These are phyloP conservation scores for Enteromius treurensis DNA, from an alignment of 2,797 vertebrate genomes.

Conservation along the genomic window DNA sequence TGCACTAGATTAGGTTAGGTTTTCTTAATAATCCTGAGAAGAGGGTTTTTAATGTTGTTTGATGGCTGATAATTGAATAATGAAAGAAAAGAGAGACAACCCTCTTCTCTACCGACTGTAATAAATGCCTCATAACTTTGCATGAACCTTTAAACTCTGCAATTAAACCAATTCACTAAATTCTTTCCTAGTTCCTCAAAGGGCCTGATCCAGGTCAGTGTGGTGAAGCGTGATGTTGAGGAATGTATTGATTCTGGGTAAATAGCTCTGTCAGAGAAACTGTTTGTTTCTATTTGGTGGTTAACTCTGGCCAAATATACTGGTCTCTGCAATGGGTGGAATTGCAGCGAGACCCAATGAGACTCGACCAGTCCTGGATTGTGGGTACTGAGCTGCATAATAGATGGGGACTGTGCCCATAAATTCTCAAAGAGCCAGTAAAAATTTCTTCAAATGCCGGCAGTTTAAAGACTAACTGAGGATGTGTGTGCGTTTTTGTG, in stretches of 20 bases:
- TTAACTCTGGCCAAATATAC: conserved; percentile 37
- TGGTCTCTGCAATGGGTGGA: conserved; percentile 19
- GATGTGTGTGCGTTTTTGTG: conserved; percentile 16
- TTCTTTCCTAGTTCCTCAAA: conserved; percentile 41
- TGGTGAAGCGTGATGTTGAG: conserved; percentile 21
- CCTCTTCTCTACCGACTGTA: background rate
- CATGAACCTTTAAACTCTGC: conserved; percentile 29
- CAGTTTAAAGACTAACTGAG: conserved; percentile 36
- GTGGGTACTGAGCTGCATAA: conserved; percentile 45
- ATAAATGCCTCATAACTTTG: conserved; percentile 34
- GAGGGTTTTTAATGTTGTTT: conserved; percentile 1
- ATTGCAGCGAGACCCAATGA: conserved; percentile 25
- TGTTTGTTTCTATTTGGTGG: conserved; percentile 52
- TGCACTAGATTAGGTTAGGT: conserved; percentile 21
- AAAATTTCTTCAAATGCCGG: conserved; percentile 44
- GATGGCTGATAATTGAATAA: conserved; percentile 16
- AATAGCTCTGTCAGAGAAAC: conserved; percentile 22
- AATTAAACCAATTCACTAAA: conserved; percentile 25
- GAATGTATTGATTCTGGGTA: conserved; percentile 45
- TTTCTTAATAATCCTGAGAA: conserved; percentile 8
- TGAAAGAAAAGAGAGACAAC: background rate
- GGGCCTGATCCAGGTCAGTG: conserved; percentile 31
- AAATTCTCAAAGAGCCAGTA: conserved; percentile 49
- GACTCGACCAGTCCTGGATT: conserved; percentile 34
- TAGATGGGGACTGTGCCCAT: conserved; percentile 37